Evolutionary conservation across 2,113 vertebrate species (phyloP), one percentile per base, ranked within the genome.

Genomic region (Gila orcuttii): DNA sequence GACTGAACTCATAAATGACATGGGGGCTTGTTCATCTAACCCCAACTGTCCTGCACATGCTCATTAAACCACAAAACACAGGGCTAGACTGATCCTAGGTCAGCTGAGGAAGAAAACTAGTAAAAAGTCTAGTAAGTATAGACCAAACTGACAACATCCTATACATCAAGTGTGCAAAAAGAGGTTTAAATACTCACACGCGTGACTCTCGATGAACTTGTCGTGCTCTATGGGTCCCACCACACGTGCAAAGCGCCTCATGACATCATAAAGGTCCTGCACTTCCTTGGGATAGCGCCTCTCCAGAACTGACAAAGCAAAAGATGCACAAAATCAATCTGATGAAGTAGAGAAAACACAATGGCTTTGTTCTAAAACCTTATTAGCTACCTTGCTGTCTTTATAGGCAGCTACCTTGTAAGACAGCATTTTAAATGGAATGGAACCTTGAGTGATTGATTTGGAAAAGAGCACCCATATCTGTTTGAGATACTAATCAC

Each of bases 171-270:
- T 42, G 31, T 42, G 31, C 4, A 50, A 33, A 69, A 73, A 21
- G 57, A 79, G 7, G 1, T 17, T 19, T 62, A 60, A 21, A 86
- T 86, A 96, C 97, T 96, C 87, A 99, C 98, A 4, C 2, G 98
- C 96, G 11, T 99, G 96, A 90, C 97, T 97, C 93, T 98, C 98
- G 78, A 99, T 99, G 95, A 99, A 98, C 90, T 98, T 99, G 90
- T 99, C 97, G 0, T 99, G 97, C 86, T 99, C 98, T 15, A 94
- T 89, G 0, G 98, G 97, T 3, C 97, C 98, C 12, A 96, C 93
- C 86, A 99, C 96, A 33, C 97, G 95, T 57, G 97, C 98, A 87
- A 99, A 99, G 17, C 96, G 93, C 3, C 97, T 93, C 97, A 99
- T 99, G 77, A 94, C 95, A 71, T 99, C 98, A 57, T 98, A 97